Base-by-base conservation (phyloP, 1,140 invertebrate genomes). In the Zaprionus kolodkinae region DNA sequence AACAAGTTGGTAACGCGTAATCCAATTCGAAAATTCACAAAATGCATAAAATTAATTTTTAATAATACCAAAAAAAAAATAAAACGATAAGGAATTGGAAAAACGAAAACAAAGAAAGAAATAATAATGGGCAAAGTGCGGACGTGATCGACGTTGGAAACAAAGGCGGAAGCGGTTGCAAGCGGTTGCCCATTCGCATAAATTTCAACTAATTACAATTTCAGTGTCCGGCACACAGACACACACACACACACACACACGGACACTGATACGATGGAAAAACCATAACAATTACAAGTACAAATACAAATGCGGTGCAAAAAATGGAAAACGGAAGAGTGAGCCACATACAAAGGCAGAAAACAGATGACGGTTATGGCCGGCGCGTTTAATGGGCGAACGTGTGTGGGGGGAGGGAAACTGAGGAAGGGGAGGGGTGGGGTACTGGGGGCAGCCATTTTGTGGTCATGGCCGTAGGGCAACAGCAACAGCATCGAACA, bases 181-280 rank as follows among this genome's bases (percentile, higher is more conserved):
- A 72, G 61, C 59, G 65, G 55, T 35, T n/a, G 45, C 17, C 61
- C 71, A 68, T 74, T 69, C 78, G 81, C 85, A 88, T 88, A 88
- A 88, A 88, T 88, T 85, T 81, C 68, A 81, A 85, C 84, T 88
- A 88, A 88, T 88, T 88, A 89, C 85, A 84, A 73, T 88, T 89
- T 88, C 78, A 89, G 74, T 89, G 81, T 85, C 81, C 84, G 81
- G 72, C 56, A 56, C 25, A 25, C 62, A 55, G 52, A 45, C 40
- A 25, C 62, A 55, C 55, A 38, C 40, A 74, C 66, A 61, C 66
- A 69, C 59, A 45, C 62, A 57, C 35, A 27, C 10, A 30, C 36
- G 56, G 21, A 63, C 70, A 30, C 45, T 68, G 78, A 72, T 84
- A 84, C 74, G 70, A 89, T 89, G 72, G 52, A 17, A 89, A 79